Evolutionary conservation across 2,797 vertebrate species (phyloP).

Genomic region (Neosilurus mollespiculum): DNA sequence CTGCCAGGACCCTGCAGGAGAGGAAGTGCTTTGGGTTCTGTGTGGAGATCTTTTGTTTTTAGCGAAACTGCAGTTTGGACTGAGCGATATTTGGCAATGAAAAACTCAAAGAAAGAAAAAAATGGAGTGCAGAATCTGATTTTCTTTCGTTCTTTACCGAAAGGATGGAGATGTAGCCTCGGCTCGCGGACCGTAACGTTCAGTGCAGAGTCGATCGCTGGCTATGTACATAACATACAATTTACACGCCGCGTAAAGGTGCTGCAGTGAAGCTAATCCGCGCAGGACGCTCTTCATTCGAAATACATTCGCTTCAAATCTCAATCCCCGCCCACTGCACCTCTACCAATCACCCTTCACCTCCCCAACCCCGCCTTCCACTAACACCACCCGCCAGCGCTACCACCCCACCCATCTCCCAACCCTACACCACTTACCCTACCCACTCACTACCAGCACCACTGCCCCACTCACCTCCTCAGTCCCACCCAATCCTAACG

Average conservation of each 20-base stretch:
- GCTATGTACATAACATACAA: too few relatives aligned
- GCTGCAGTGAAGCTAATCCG: slow-evolving; percentile 9
- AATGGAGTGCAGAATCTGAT: not conserved
- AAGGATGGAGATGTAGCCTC: not conserved
- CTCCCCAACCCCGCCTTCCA: too few relatives aligned
- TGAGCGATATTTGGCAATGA: slow-evolving; percentile 8
- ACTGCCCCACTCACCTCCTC: too few relatives aligned
- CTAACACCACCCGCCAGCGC: not conserved
- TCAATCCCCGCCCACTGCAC: too few relatives aligned
- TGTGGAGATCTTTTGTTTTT: not conserved
- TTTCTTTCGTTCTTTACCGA: too few relatives aligned
- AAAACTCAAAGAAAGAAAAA: not conserved
- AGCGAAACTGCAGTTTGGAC: not conserved
- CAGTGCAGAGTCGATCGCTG: not conserved
- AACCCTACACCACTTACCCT: too few relatives aligned
- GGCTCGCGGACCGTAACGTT: not conserved
- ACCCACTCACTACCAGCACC: too few relatives aligned
- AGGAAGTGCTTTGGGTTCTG: slow-evolving; percentile 2
- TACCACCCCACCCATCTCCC: too few relatives aligned
- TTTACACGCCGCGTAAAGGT: not conserved
- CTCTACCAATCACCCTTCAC: too few relatives aligned
- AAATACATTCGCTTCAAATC: not conserved
- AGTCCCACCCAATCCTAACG: too few relatives aligned
- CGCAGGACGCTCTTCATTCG: not conserved
- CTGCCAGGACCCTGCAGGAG: slow-evolving; percentile 29